phyloP scores from a whole-genome alignment of 2,113 vertebrate species.

The Romanogobio albipinnatus region DNA sequence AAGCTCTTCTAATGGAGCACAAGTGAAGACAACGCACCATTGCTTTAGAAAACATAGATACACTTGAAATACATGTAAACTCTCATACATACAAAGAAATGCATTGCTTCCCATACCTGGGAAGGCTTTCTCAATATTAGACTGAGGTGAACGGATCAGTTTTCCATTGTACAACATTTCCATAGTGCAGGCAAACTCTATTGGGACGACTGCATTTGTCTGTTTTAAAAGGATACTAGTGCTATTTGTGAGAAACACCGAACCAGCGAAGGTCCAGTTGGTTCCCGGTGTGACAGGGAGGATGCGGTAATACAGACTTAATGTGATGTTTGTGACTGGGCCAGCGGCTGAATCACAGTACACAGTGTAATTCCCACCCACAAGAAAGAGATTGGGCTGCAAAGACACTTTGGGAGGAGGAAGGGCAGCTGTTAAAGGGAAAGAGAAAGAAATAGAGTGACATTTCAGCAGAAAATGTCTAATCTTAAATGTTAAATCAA shows the following conservation, averaged over 20 bases:
- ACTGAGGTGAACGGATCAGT: constrained; percentile 11
- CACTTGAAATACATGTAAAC: background rate
- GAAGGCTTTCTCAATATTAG: constrained; percentile 18
- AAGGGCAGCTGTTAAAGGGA: constrained; percentile 31
- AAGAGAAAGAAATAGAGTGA: background rate
- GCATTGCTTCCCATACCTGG: constrained; percentile 39
- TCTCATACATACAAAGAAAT: background rate
- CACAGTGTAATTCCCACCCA: constrained; percentile 23
- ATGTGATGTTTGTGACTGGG: constrained; percentile 28
- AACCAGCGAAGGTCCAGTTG: constrained; percentile 19
- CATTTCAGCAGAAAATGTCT: background rate
- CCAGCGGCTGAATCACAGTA: background rate
- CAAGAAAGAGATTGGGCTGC: background rate
- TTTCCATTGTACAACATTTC: constrained; percentile 44
- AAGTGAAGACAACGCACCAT: background rate
- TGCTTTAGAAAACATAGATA: background rate
- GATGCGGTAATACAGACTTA: constrained; percentile 35
- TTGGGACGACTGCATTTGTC: background rate
- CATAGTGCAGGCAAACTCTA: constrained; percentile 38
- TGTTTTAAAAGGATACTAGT: background rate
- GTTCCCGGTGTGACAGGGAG: constrained; percentile 1
- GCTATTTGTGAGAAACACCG: background rate
- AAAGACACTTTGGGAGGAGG: constrained; percentile 13
- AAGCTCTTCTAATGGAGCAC: constrained; percentile 39
- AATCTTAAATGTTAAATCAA: background rate